phyloP scores from a whole-genome alignment of 2,113 vertebrate genomes.

The Ploceus nigricollis region DNA sequence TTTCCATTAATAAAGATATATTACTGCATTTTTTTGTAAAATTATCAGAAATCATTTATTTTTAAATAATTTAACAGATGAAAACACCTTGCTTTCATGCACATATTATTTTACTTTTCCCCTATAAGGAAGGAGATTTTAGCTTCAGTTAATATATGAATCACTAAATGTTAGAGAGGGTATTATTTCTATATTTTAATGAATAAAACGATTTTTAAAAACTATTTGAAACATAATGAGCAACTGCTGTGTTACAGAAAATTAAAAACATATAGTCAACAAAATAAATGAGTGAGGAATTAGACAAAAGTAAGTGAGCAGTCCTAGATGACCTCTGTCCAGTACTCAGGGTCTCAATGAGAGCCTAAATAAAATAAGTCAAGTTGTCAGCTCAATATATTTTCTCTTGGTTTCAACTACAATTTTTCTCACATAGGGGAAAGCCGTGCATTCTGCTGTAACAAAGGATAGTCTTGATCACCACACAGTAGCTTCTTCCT shows the following conservation, averaged over 20 bases:
- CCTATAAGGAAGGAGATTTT: background rate
- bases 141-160: background rate
- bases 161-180: background rate
- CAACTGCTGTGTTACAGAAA: background rate
- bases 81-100: background rate
- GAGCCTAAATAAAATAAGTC: background rate
- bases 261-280: background rate
- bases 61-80: background rate
- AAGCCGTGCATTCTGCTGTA: background rate
- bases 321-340: background rate
- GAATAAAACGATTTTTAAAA: background rate
- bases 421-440: background rate
- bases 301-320: background rate
- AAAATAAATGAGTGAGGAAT: background rate
- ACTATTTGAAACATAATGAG: background rate
- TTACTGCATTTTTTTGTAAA: background rate
- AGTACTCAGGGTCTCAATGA: background rate
- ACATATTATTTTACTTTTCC: background rate
- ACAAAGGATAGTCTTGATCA: conserved; percentile 1
- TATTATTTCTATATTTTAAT: background rate
- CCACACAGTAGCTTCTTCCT: background rate
- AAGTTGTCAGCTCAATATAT: background rate
- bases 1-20: background rate
- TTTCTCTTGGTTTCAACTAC: background rate
- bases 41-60: background rate